Evolutionary conservation across 2,113 vertebrate species (phyloP).

Genomic region (Antechinus flavipes): DNA sequence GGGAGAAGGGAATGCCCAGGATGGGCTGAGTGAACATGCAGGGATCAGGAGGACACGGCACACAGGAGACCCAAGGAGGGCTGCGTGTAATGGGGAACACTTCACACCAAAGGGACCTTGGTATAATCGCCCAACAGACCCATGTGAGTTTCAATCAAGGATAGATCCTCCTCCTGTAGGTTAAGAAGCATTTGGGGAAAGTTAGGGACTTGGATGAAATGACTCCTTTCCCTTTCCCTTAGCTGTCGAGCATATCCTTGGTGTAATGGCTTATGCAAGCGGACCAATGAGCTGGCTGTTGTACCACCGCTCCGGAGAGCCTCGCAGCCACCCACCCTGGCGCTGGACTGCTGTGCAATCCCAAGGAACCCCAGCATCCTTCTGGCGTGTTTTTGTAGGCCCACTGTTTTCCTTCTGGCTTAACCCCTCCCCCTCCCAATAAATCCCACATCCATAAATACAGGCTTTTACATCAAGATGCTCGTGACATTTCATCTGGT

Average conservation of each 20-base stretch:
- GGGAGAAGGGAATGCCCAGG: not conserved
- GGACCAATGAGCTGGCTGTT: not conserved
- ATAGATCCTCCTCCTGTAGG: conserved; percentile 86
- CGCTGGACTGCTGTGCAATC: not conserved
- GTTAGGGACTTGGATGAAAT: not conserved
- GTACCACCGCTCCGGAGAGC: not conserved
- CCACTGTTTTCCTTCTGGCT: not conserved
- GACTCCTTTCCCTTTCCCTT: not conserved
- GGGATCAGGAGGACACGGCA: not conserved
- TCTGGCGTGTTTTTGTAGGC: not conserved
- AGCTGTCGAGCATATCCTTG: not conserved
- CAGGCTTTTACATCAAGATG: not conserved
- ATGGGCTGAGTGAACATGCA: not conserved
- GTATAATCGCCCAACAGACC: conserved; percentile 90
- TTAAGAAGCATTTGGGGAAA: conserved; percentile 31
- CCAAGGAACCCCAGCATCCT: not conserved
- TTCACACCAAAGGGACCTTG: conserved; percentile 87
- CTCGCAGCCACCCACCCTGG: not conserved
- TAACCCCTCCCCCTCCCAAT: too few species aligned
- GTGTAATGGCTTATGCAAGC: not conserved
- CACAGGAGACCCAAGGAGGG: not conserved
- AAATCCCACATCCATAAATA: not conserved
- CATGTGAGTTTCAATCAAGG: conserved; percentile 87
- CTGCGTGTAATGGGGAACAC: conserved; percentile 34
- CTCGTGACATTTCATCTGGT: not conserved